Base-by-base conservation (phyloP, 2,888 invertebrate genomes). In the Tethea ocularis region DNA sequence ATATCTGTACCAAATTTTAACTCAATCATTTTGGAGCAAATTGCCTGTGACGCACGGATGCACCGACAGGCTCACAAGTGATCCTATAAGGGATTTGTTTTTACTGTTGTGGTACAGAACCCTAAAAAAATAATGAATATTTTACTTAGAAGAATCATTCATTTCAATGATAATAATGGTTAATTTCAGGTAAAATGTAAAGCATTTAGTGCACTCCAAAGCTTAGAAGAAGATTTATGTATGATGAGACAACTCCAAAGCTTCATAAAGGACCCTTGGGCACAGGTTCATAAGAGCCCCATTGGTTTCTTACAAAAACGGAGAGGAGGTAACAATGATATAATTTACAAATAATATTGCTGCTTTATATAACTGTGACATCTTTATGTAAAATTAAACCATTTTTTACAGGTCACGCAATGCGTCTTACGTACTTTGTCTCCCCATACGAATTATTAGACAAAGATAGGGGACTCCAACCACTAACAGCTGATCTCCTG, bases 371-470 rank as follows among this genome's bases (percentile, higher is more conserved):
- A n/a, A n/a, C n/a, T n/a, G n/a, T 23, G 51, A 38, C 36, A 57
- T 2, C 46, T 54, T 46, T 41, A 52, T 10, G 17, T 13, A 22
- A 52, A 10, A 38, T 46, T 7, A 7, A 36, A 33, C 55, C 1
- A 33, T 46, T 60, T 24, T 60, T 77, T 77, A 38, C 86, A 96
- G 96, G 98, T 61, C 98, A 98, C 82, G 97, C 99, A 0, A 97
- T 99, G 97, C 97, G 97, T 77, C 91, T 99, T 29, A 98, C 98
- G 0, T 99, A 98, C 86, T 98, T 98, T 85, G 97, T 98, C 5
- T 97, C 98, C 0, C 98, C 98, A 0, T 98, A 98, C 80, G 98
- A 98, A 84, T 93, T 98, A 56, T 93, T 98, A 72, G 97, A 97
- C 82, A 94, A 95, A 73, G 96, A 96, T 63, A 95, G 95, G 73